Conservation (phyloP, 2,113 vertebrate species). For the Periophthalmodon schlosseri region DNA sequence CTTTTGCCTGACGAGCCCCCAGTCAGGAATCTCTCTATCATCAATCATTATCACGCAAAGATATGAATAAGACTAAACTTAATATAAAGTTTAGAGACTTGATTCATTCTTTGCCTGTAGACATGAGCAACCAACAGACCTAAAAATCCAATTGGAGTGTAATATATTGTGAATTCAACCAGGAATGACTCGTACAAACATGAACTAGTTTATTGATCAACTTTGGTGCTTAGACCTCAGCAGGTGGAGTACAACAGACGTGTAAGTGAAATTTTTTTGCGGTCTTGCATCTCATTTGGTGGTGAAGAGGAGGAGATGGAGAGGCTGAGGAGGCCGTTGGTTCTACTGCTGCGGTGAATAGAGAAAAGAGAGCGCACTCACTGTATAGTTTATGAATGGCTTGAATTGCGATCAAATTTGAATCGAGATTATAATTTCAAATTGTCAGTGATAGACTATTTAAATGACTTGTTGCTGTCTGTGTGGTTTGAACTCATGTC, state of each 20-base stretch:
- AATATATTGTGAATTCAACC: background rate
- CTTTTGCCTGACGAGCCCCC: constrained; percentile 63
- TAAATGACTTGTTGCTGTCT: constrained; percentile 14
- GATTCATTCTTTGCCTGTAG: constrained; percentile 70
- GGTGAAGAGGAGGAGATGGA: background rate
- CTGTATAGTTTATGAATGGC: too few species aligned
- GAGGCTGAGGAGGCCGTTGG: background rate
- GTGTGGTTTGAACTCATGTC: constrained; percentile 66
- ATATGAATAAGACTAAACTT: constrained; percentile 62
- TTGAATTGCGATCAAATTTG: background rate
- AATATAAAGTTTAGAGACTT: constrained; percentile 53
- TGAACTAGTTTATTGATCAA: background rate
- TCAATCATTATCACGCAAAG: constrained; percentile 58
- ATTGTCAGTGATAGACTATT: background rate
- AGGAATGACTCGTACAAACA: background rate
- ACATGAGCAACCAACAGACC: constrained; percentile 68
- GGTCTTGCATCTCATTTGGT: too few species aligned
- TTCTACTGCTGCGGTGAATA: background rate
- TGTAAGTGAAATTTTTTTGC: too few species aligned
- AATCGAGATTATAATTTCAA: background rate
- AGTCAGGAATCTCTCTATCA: constrained; percentile 73
- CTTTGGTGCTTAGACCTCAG: too few species aligned
- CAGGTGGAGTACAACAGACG: too few species aligned
- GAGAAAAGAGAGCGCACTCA: background rate
- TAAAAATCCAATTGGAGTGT: background rate